phyloP scores from a whole-genome alignment of 92 coral and sea anemone genomes.

The Nematostella vectensis region DNA sequence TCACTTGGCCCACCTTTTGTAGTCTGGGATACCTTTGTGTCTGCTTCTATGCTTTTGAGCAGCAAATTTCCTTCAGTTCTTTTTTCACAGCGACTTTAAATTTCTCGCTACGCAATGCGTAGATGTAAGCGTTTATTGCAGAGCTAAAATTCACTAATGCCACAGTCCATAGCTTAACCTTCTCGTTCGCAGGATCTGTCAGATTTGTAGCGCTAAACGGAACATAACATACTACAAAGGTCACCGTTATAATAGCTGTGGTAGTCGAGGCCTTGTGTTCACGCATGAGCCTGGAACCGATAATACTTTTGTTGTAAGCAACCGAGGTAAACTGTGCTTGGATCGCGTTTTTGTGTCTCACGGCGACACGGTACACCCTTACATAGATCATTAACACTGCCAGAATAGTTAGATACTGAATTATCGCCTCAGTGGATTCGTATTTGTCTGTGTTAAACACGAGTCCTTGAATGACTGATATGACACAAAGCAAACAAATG shows the following conservation, averaged over 20 bases:
- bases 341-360: constrained; percentile 28
- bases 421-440: constrained; percentile 12
- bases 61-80: not conserved
- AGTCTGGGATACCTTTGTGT: no score
- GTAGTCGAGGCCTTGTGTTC: constrained; percentile 41
- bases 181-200: constrained; percentile 6
- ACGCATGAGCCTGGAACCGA: constrained; percentile 26
- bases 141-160: constrained; percentile 36
- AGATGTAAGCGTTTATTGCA: constrained; percentile 39
- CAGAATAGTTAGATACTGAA: constrained; percentile 37
- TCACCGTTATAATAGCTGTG: constrained; percentile 49
- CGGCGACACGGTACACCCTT: constrained; percentile 18
- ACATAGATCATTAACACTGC: constrained; percentile 19
- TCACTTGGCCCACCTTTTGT: no score
- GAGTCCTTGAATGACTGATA: constrained; percentile 32
- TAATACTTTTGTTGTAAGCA: constrained; percentile 21
- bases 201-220: constrained; percentile 44
- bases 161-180: constrained; percentile 21
- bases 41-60: no score
- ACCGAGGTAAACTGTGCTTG: constrained; percentile 24
- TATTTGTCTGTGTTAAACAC: constrained; percentile 20
- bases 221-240: constrained; percentile 29
- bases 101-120: constrained; percentile 35
- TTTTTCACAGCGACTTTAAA: constrained; percentile 23
- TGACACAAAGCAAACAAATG: constrained; percentile 12